Evolutionary conservation across 2,113 vertebrate genomes (phyloP), one percentile per base, ranked within the genome.

Genomic region (Rhinopomastus cyanomelas): DNA sequence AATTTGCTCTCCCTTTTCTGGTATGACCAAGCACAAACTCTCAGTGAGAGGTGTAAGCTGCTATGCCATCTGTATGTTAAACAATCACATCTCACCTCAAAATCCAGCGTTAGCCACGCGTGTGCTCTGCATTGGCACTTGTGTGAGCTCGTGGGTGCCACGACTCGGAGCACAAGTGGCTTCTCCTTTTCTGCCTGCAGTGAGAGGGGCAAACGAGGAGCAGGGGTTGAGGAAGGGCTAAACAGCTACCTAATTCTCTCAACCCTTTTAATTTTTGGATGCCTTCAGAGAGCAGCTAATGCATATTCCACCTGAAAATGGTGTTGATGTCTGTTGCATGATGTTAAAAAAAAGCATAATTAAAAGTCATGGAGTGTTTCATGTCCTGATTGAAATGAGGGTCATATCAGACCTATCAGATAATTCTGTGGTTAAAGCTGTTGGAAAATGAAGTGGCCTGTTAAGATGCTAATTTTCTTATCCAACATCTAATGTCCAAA

Each of bases 401-500:
- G 49, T 61, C 32, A 34, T 61, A 67, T 27, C 39, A 72, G 29
- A 67, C n/a, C n/a, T 53, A 17, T 37, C 71, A 59, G 46, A 16
- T 88, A 77, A 85, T 76, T 77, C 49, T 62, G 1, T 9, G 21
- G 42, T 44, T 81, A 78, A 92, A 73, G 55, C 55, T 86, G n/a
- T 30, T 82, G 22, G 49, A 30, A 72, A 49, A 71, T n/a, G 36
- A 77, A 67, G 66, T 30, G 29, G 15, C 29, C 60, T 26, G n/a
- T 73, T 78, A 72, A 66, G 71, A 37, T 62, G 34, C 27, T 73
- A 25, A 21, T 73, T 57, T 74, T 62, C 12, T 44, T 26, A 29
- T 61, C 44, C 30, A 46, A n/a, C 46, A 32, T 52, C 89, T 93
- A 84, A 60, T 79, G 90, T 67, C 42, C 77, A 92, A 81, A n/a